Base-by-base conservation (phyloP, 1,140 invertebrate genomes). In the Camponotus vicinus region DNA sequence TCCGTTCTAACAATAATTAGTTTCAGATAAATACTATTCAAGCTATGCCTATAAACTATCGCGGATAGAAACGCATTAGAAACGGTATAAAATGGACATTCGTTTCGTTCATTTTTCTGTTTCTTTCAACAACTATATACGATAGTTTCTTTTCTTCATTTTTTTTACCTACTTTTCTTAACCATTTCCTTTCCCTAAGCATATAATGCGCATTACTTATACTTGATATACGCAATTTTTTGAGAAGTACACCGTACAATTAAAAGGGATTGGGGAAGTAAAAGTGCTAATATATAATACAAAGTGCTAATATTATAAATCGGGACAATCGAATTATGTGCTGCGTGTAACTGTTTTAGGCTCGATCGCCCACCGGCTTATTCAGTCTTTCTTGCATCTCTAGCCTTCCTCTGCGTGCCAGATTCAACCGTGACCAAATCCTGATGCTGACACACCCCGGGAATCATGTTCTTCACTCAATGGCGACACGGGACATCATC, bases 401-500 rank as follows among this genome's bases (percentile, higher is more conserved):
- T 67, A 89, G 89, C 67, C 86, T 55, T 61, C 66, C 69, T 67
- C 77, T 80, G 71, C 52, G 63, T 49, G 71, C 4, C 76, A 79
- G 79, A 69, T 69, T 88, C 42, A 71, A 91, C 42, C 77, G 79
- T 86, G 37, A 18, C 86, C 49, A 52, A 80, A 82, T 85, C 85
- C 64, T 79, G 37, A 77, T 69, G 66, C 73, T 45, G 40, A 70
- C 61, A 76, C 67, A 40, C 61, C 59, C 59, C 32, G 45, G 27
- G 9, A 63, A 9, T 37, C 49, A 40, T 78, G 3, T 61, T 37
- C 67, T 90, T 96, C 95, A 96, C 94, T 96, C 95, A 89, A 97
- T 95, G 88, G 96, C 96, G 64, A 97, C 95, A 89, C 96, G 95
- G 66, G 96, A 96, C 82, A 97, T 95, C 80, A 97, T 94, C 88